Conservation (phyloP, 2,888 invertebrate genomes). For the Timema cristinae region DNA sequence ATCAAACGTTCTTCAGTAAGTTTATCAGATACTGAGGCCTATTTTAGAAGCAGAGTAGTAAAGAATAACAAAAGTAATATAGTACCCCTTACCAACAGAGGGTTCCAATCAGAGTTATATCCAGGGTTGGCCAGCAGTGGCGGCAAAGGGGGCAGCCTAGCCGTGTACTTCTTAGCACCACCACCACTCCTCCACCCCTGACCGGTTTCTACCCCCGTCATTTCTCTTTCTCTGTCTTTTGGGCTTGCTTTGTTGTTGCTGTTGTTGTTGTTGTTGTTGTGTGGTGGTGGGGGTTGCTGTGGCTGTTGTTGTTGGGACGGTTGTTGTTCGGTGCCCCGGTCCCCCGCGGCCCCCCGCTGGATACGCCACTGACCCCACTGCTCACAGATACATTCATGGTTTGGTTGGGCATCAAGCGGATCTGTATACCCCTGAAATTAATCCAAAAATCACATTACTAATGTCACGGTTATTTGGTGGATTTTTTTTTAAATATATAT, state of each 20-base stretch:
- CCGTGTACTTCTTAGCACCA: conserved; percentile 29
- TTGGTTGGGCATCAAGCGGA: conserved; percentile 33
- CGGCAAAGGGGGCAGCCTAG: conserved; percentile 44
- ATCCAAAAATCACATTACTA: conserved; percentile 43
- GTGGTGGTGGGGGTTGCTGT: conserved; percentile 3
- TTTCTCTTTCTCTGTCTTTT: conserved; percentile 31
- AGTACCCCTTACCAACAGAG: conserved; percentile 58
- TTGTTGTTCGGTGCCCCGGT: conserved; percentile 29
- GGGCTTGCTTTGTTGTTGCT: conserved; percentile 22
- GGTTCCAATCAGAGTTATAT: conserved; percentile 67
- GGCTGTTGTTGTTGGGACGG: conserved; percentile 20
- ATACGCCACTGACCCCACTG: conserved; percentile 51
- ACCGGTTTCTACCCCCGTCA: conserved; percentile 26
- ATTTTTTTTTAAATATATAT: too few species aligned
- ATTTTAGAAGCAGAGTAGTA: not conserved
- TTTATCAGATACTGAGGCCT: not conserved
- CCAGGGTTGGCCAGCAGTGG: conserved; percentile 61
- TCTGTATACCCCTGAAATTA: conserved; percentile 45
- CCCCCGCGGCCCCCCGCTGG: conserved; percentile 40
- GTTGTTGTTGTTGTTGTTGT: conserved; percentile 16
- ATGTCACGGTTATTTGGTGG: not conserved
- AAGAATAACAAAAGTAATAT: conserved; percentile 28
- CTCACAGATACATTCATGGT: conserved; percentile 32
- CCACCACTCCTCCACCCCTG: conserved; percentile 22
- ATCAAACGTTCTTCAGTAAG: not conserved